phyloP scores from a whole-genome alignment of 2,888 invertebrate genomes.

The Tenthredo mesomela region DNA sequence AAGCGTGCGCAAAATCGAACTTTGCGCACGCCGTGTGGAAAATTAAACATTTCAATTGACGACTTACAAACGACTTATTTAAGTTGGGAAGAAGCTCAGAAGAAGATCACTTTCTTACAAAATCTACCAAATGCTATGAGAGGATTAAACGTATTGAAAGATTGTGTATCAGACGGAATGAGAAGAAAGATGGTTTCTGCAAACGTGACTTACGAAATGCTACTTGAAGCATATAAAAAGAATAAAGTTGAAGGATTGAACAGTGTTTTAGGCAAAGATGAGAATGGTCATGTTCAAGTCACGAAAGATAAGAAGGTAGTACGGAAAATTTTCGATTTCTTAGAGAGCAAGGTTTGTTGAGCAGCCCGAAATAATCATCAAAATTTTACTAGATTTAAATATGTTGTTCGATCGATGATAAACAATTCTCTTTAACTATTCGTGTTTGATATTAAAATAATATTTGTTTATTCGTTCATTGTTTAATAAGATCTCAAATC shows the following conservation, averaged over 20 bases:
- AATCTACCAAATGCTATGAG: slow-evolving; percentile 52
- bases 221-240: slow-evolving; percentile 18
- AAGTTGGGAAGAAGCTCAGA: slow-evolving; percentile 53
- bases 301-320: slow-evolving; percentile 54
- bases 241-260: slow-evolving; percentile 27
- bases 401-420: too few species aligned
- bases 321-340: too few species aligned
- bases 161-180: slow-evolving; percentile 53
- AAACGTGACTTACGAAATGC: slow-evolving; percentile 51
- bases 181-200: slow-evolving; percentile 56
- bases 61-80: slow-evolving; percentile 28
- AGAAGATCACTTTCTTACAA: slow-evolving; percentile 56
- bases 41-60: slow-evolving; percentile 51
- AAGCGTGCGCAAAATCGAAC: too few species aligned
- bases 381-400: too few species aligned
- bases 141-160: slow-evolving; percentile 46
- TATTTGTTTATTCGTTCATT: too few species aligned
- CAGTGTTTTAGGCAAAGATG: slow-evolving; percentile 53
- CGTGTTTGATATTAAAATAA: too few species aligned
- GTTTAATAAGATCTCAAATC: too few species aligned
- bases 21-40: too few species aligned
- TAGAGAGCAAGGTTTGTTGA: too few species aligned
- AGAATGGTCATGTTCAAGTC: slow-evolving; percentile 53
- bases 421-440: too few species aligned
- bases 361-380: too few species aligned